phyloP scores from a whole-genome alignment of 1,140 invertebrate genomes.

The Sitobion miscanthi region DNA sequence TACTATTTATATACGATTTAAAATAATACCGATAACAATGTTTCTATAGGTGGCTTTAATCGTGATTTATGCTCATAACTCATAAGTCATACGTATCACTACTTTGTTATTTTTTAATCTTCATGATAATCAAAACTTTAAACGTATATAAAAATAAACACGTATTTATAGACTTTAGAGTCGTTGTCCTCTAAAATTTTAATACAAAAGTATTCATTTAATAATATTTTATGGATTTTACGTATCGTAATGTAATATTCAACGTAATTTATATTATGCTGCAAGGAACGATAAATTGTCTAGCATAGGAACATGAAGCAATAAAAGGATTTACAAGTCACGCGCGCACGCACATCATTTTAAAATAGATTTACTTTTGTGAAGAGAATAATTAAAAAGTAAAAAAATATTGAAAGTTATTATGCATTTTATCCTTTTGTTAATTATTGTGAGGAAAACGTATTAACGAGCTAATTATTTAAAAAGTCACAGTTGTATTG shows the following conservation, averaged over 20 bases:
- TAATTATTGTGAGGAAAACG: neutral
- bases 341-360: neutral
- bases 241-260: neutral
- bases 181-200: neutral
- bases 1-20: neutral
- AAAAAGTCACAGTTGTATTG: conserved; percentile 8
- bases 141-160: neutral
- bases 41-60: neutral
- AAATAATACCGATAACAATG: neutral
- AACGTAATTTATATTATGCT: neutral
- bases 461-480: conserved; percentile 20
- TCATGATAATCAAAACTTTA: neutral
- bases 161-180: neutral
- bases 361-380: neutral
- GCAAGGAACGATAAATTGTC: neutral
- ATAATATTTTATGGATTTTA: neutral
- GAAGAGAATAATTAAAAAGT: neutral
- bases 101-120: neutral
- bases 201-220: neutral
- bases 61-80: neutral
- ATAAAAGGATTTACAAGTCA: neutral
- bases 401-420: conserved; percentile 3
- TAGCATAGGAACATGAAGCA: neutral
- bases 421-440: conserved; percentile 1
- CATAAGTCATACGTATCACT: neutral